Base-by-base conservation (phyloP, 1,140 invertebrate genomes). In the Anadara kagoshimensis region DNA sequence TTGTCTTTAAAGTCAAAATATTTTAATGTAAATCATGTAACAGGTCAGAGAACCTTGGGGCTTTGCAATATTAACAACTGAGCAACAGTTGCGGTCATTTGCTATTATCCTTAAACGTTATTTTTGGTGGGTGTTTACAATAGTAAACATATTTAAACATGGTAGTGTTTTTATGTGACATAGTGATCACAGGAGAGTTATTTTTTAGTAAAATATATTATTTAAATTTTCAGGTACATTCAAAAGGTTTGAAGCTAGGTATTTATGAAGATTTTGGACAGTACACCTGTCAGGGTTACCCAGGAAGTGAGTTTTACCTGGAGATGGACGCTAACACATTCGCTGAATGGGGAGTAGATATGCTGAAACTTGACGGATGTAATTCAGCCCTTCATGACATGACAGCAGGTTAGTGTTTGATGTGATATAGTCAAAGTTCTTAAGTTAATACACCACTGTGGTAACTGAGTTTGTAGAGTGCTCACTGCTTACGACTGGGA, bases 221-320 rank as follows among this genome's bases (percentile, higher is more conserved):
- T 24, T 20, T 14, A 2, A 20, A n/a, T 20, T 20, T 56, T 20
- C 36, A 64, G 62, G 26, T 64, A 76, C 97, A 99, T 90, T 93
- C 93, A 16, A 95, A 94, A 90, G 96, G 96, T 56, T 90, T 99
- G 2, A 98, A 98, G 89, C 96, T 99, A 85, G 98, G 97, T 22
- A 98, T 99, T 73, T 99, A 99, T 87, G 96, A 98, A 88, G 97
- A 99, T 87, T 98, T 94, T 90, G 98, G 98, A 3, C 97, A 94
- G 78, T 94, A 94, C 83, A 99, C 98, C 0, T 99, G 98, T 85
- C 91, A 79, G n/a, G 97, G 97, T 10, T 99, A 97, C 89, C 97
- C 97, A 18, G 98, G 97, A 49, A 94, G 96, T 73, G 91, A 97
- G 54, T 95, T 95, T 4, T 93, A 95, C 89, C 91, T 98, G 81